These are phyloP conservation scores for Taxidea taxus DNA, from an alignment of 2,113 vertebrate species.

Conservation along the genomic window DNA sequence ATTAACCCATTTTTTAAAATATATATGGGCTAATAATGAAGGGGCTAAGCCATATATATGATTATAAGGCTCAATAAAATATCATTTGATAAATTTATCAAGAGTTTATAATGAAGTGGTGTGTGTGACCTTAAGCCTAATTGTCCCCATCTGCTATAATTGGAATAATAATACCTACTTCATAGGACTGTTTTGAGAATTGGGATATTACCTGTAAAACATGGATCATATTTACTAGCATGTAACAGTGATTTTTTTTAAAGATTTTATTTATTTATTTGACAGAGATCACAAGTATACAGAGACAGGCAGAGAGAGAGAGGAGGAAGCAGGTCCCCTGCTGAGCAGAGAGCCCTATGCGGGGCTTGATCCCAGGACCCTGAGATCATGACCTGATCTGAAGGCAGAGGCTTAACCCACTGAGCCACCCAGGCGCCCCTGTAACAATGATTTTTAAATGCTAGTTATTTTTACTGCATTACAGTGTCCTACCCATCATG, in stretches of 20 bases:
- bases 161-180: background rate
- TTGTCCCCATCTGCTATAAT: background rate
- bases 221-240: background rate
- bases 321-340: too few species aligned
- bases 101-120: background rate
- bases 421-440: too few species aligned
- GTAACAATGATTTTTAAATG: background rate
- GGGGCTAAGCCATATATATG: background rate
- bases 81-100: background rate
- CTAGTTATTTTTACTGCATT: background rate
- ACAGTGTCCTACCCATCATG: background rate
- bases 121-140: background rate
- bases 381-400: too few species aligned
- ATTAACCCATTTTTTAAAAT: background rate
- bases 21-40: background rate
- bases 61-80: background rate
- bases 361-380: too few species aligned
- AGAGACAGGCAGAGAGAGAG: too few species aligned
- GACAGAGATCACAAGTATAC: too few species aligned
- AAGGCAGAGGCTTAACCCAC: too few species aligned
- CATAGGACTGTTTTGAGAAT: background rate
- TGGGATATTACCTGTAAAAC: background rate
- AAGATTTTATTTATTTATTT: too few species aligned
- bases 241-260: background rate
- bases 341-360: too few species aligned